Conservation (phyloP, 2,888 invertebrate species). For the Dryomyza anilis region DNA sequence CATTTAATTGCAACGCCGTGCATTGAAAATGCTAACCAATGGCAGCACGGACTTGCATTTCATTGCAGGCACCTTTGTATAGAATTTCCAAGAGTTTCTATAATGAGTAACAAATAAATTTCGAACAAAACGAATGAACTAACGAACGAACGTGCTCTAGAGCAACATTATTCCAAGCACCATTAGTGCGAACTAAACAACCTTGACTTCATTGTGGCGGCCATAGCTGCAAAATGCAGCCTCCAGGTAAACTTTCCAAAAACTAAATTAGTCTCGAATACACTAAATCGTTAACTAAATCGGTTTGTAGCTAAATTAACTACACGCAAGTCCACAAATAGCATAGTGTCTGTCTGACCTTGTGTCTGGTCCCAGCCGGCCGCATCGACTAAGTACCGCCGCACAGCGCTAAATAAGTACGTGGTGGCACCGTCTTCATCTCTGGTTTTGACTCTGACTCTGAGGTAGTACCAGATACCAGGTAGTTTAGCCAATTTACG, state of each 20-base stretch:
- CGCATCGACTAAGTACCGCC: too few species aligned
- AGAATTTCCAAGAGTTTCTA: too few species aligned
- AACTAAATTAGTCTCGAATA: background rate
- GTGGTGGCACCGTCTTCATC: too few species aligned
- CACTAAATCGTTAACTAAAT: background rate
- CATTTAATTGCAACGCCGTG: background rate
- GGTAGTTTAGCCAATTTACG: constrained; percentile 4
- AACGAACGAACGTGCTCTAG: background rate
- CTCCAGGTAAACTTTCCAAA: background rate
- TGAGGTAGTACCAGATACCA: too few species aligned
- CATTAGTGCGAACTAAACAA: background rate
- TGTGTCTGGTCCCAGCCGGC: too few species aligned
- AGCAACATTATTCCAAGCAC: background rate
- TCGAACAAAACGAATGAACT: too few species aligned
- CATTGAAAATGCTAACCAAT: background rate
- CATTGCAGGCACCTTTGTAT: too few species aligned
- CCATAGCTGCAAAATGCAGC: too few species aligned
- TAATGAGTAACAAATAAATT: too few species aligned
- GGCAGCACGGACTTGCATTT: background rate
- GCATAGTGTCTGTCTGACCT: background rate
- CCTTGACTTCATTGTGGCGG: background rate
- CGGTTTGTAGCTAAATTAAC: background rate
- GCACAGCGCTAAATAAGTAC: too few species aligned
- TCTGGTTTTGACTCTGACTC: too few species aligned
- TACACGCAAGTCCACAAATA: background rate